Percentiles rank a stretch among this genome's conserved stretches.
Conservation (phyloP, 2,113 vertebrate genomes). For the Sitta europaea region DNA sequence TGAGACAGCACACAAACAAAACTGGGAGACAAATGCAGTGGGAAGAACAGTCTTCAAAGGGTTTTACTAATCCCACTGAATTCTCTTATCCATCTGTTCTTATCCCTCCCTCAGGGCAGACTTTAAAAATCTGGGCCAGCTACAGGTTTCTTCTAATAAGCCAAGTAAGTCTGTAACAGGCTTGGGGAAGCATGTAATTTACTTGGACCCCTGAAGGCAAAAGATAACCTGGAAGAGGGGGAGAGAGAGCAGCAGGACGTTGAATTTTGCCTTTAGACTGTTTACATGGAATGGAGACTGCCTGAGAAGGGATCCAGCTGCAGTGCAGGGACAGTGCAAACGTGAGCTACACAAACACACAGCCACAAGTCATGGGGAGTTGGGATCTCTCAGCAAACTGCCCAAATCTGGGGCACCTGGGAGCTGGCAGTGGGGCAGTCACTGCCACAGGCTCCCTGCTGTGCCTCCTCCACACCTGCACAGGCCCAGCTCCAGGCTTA, state of each 20-base stretch:
- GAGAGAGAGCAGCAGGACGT: not conserved
- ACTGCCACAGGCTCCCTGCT: not conserved
- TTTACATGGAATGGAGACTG: not conserved
- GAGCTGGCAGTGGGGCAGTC: not conserved
- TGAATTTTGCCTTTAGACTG: not conserved
- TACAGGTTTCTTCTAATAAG: constrained; percentile 41
- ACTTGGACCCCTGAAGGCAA: not conserved
- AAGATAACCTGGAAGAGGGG: not conserved
- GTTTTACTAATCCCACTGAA: constrained; percentile 46
- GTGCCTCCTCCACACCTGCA: constrained; percentile 32
- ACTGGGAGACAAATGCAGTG: not conserved
- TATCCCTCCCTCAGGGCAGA: constrained; percentile 15
- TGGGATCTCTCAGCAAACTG: not conserved
- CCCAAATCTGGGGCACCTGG: not conserved
- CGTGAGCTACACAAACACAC: not conserved
- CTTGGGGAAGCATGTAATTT: constrained; percentile 20
- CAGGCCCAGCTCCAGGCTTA: not conserved
- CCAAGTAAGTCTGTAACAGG: constrained; percentile 27
- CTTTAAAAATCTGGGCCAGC: constrained; percentile 27
- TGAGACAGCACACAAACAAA: constrained; percentile 1
- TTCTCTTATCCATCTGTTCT: constrained; percentile 44
- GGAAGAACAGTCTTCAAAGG: constrained; percentile 44
- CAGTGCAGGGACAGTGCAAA: not conserved
- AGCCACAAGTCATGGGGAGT: rapidly evolving
- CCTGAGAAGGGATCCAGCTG: not conserved